phyloP scores from a whole-genome alignment of 2,113 vertebrate species.

The Salminus brasiliensis region DNA sequence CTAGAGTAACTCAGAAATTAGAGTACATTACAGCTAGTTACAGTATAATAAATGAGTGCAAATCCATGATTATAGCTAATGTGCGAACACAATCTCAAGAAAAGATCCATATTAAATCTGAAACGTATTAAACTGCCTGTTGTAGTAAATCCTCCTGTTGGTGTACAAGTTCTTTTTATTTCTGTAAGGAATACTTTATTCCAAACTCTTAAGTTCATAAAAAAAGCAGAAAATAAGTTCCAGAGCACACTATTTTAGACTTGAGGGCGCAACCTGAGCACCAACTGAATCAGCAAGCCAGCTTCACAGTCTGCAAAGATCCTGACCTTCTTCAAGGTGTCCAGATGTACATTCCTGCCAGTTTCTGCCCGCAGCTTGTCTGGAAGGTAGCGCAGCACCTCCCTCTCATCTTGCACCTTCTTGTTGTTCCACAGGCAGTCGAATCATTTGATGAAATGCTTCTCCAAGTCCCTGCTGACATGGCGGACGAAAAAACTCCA shows the following conservation, averaged over 20 bases:
- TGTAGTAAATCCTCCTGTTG: not conserved
- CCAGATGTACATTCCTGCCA: conserved; percentile 94
- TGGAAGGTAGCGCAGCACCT: conserved; percentile 92
- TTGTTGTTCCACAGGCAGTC: conserved; percentile 98
- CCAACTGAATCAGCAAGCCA: conserved; percentile 90
- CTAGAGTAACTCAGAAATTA: no score
- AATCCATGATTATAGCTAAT: not conserved
- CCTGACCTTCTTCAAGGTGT: conserved; percentile 91
- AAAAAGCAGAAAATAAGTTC: conserved; percentile 10
- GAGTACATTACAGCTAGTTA: no score
- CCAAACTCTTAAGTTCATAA: conserved; percentile 4
- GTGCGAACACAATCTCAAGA: not conserved
- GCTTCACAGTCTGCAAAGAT: conserved; percentile 98
- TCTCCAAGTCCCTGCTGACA: conserved; percentile 92
- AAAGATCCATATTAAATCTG: not conserved
- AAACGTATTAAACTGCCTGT: not conserved
- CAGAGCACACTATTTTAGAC: conserved; percentile 71
- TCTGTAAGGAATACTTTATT: conserved; percentile 2
- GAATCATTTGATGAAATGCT: conserved; percentile 95
- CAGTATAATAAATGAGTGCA: no score
- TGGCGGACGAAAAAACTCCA: conserved; percentile 78
- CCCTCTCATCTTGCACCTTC: conserved; percentile 90
- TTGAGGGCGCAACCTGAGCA: conserved; percentile 90
- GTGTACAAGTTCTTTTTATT: not conserved
- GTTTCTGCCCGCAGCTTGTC: conserved; percentile 97